Percentiles rank a stretch among this genome's conserved stretches.
These are phyloP conservation scores for Tetrao urogallus DNA, from an alignment of 2,113 vertebrate genomes.

Conservation along the genomic window DNA sequence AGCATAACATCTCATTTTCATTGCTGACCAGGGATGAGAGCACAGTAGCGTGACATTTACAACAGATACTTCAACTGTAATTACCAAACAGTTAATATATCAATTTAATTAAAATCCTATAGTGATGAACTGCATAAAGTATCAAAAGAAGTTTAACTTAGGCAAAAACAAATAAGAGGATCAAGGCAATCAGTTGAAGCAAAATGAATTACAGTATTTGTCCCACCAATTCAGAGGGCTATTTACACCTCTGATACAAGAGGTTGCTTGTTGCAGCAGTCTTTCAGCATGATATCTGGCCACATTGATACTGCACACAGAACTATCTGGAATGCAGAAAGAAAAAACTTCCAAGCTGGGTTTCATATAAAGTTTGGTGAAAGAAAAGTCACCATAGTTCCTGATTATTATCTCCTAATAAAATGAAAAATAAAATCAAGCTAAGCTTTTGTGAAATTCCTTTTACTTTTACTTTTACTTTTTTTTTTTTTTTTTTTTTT, in stretches of 20 bases:
- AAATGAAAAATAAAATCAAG: not conserved
- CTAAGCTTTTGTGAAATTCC: not conserved
- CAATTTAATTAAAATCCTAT: conserved; percentile 78
- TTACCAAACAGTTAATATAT: conserved; percentile 75
- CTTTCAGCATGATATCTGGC: conserved; percentile 3
- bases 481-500: too few relatives aligned
- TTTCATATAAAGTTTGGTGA: not conserved
- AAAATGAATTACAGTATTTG: conserved; percentile 59
- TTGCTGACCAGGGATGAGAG: conserved; percentile 49
- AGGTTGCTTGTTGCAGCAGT: not conserved
- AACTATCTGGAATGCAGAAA: not conserved
- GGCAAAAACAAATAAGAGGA: conserved; percentile 66
- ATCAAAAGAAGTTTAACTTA: conserved; percentile 71
- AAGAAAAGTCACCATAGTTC: not conserved
- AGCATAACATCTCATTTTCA: conserved; percentile 53
- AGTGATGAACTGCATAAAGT: conserved; percentile 70
- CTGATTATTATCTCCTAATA: not conserved
- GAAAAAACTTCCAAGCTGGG: not conserved
- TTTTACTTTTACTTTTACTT: not conserved
- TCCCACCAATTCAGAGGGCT: conserved; percentile 12
- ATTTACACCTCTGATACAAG: not conserved
- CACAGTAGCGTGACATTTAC: conserved; percentile 64
- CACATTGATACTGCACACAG: not conserved
- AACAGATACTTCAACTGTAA: conserved; percentile 70
- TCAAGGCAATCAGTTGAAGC: conserved; percentile 48